phyloP scores from a whole-genome alignment of 2,113 vertebrate species.

The Alectura lathami region DNA sequence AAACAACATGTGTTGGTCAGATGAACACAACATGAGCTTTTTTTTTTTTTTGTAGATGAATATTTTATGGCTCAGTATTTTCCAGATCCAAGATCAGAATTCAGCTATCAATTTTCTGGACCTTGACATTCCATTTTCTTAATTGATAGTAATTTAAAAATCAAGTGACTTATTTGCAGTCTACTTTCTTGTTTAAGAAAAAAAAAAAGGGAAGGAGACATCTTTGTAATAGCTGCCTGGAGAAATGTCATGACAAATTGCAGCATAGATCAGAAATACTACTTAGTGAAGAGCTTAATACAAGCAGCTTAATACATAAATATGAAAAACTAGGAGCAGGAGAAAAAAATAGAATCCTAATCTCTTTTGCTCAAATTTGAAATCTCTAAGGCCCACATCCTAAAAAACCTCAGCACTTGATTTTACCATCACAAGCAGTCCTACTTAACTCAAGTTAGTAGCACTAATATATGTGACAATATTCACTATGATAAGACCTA shows the following conservation, averaged over 20 bases:
- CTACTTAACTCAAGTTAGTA: neutral
- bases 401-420: conserved; percentile 2
- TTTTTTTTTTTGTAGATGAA: neutral
- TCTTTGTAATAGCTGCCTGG: conserved; percentile 65
- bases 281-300: conserved; percentile 63
- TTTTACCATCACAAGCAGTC: neutral
- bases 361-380: conserved; percentile 69
- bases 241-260: conserved; percentile 69
- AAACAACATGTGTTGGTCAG: conserved; percentile 46
- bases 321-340: conserved; percentile 53
- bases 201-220: conserved; percentile 45
- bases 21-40: conserved; percentile 36
- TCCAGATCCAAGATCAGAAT: conserved; percentile 61
- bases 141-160: conserved; percentile 67
- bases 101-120: conserved; percentile 66
- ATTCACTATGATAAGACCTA: neutral
- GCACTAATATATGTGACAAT: neutral
- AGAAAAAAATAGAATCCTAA: conserved; percentile 56
- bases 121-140: conserved; percentile 52
- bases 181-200: conserved; percentile 55
- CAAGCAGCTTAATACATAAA: conserved; percentile 67
- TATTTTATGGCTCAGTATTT: conserved; percentile 65
- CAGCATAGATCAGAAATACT: conserved; percentile 64
- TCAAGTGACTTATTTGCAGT: conserved; percentile 50
- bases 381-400: conserved; percentile 43